Evolutionary conservation across 2,888 invertebrate species (phyloP), one percentile per base, ranked within the genome.

Genomic region (Alloplasta piceator): DNA sequence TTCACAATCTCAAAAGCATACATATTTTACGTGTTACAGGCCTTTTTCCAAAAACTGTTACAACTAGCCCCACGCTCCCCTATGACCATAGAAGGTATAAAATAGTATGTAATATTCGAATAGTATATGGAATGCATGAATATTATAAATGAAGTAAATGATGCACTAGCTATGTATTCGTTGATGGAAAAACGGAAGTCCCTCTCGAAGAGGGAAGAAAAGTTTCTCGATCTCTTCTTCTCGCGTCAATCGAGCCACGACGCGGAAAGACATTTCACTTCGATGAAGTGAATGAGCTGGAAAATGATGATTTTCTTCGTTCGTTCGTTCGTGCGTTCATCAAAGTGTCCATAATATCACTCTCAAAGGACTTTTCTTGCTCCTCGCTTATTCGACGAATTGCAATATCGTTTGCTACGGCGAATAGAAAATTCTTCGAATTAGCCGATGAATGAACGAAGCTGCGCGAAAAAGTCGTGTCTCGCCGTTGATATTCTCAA

Each of bases 371-470:
- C 9, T 10, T 46, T 16, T 36, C 5, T 4, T 0, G 38, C 6
- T 64, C 4, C 26, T 26, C 26, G 26, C 26, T 1, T 26, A 26
- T 26, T 26, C 26, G 1, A 26, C 26, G 26, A 26, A 38, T 26
- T 10, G 6, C 4, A 36, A 64, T 64, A 48, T 64, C 55, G 26
- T 4, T 46, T 16, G 26, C n/a, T 43, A 58, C n/a, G 6, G 9
- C 10, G 36, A 71, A 55, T n/a, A 5, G 5, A 1, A 43, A 71
- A 60, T 16, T 6, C 14, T 60, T 71, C 4, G 16, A 60, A 39
- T 71, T 16, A 7, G 48, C 60, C 36, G 16, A 26, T 39, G 7
- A 71, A 61, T 7, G 14, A n/a, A 60, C 48, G 10, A 48, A 16
- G 14, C 12, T 10, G 10, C 38, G 26, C 38, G 50, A 1, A 52